Evolutionary conservation across 1,140 invertebrate species (phyloP).

Genomic region (Tetragnatha versicolor): DNA sequence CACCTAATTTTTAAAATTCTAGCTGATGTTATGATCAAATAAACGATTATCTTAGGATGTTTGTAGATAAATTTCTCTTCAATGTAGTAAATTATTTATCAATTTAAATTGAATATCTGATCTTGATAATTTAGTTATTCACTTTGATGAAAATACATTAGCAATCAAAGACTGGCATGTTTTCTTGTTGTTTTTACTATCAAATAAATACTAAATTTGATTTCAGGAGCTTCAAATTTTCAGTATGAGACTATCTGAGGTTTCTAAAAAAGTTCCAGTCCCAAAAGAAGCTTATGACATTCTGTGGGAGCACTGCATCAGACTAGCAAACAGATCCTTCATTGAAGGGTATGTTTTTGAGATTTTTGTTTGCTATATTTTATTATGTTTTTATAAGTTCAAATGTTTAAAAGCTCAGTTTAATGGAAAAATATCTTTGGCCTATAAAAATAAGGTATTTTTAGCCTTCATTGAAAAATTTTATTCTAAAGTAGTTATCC

Average conservation of each 20-base stretch:
- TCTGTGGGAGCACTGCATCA: conserved; percentile 87
- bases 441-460: no score
- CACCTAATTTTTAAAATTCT: no score
- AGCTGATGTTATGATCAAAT: no score
- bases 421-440: no score
- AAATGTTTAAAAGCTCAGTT: no score
- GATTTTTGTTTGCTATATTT: neutral
- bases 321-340: conserved; percentile 82
- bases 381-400: neutral
- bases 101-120: neutral
- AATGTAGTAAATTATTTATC: no score
- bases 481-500: no score
- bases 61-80: no score
- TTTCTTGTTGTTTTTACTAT: conserved; percentile 1
- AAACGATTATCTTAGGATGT: no score
- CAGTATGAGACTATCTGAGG: conserved; percentile 76
- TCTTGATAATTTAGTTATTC: neutral
- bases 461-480: no score
- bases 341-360: conserved; percentile 81
- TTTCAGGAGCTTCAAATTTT: conserved; percentile 79
- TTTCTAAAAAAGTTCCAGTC: conserved; percentile 68
- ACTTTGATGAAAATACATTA: neutral
- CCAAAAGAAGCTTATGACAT: conserved; percentile 74
- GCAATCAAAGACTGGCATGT: neutral
- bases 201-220: no score